Conservation (phyloP, 2,113 vertebrate species). For the Oncorhynchus keta region DNA sequence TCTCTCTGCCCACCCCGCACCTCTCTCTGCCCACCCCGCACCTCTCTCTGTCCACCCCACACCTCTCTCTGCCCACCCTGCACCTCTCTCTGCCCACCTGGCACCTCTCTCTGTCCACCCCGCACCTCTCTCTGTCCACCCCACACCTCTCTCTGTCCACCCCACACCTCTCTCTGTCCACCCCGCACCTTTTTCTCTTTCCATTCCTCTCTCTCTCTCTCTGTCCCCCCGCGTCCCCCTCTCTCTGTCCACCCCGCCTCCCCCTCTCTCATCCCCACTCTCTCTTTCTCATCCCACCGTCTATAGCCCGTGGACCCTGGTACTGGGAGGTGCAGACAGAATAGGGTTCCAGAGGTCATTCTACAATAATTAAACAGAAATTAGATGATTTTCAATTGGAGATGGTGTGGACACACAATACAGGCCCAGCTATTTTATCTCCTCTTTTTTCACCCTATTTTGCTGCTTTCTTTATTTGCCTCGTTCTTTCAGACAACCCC, state of each 20-base stretch:
- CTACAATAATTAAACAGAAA: slow-evolving; percentile 66
- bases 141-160: background rate
- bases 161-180: background rate
- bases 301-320: slow-evolving; percentile 31
- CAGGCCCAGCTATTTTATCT: slow-evolving; percentile 40
- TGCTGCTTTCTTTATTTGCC: slow-evolving; percentile 17
- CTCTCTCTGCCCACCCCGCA: background rate
- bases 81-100: too few species aligned
- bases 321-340: slow-evolving; percentile 38
- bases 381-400: slow-evolving; percentile 58
- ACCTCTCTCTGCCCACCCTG: too few species aligned
- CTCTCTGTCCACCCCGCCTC: background rate
- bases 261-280: background rate
- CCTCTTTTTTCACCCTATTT: slow-evolving; percentile 1
- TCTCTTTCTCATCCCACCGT: slow-evolving; percentile 28
- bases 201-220: background rate
- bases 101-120: too few species aligned
- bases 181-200: too few species aligned
- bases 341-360: slow-evolving; percentile 60
- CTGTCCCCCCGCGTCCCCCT: too few species aligned
- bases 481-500: slow-evolving; percentile 37
- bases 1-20: background rate
- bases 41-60: background rate
- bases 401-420: slow-evolving; percentile 41
- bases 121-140: too few species aligned